These are phyloP conservation scores for Gallinago nigripennis DNA, from an alignment of 2,797 vertebrate genomes.

Conservation along the genomic window DNA sequence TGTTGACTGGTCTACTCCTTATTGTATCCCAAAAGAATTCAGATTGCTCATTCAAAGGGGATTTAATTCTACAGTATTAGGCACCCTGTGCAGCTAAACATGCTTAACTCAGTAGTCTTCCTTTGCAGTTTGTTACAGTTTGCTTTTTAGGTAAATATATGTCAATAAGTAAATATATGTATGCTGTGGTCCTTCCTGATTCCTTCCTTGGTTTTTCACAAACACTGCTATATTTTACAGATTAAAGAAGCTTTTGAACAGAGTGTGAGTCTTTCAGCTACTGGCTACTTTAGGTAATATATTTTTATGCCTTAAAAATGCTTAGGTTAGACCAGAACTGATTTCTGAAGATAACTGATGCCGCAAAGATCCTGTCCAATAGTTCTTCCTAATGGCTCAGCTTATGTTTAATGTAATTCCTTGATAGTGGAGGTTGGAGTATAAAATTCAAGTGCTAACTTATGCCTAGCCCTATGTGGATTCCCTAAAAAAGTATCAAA, in stretches of 20 bases:
- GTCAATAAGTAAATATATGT: neutral
- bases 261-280: conserved; percentile 89
- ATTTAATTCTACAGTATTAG: neutral
- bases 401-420: neutral
- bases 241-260: conserved; percentile 81
- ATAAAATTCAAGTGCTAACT: neutral
- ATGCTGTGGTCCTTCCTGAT: neutral
- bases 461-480: neutral
- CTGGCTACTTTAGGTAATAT: conserved; percentile 86
- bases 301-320: neutral
- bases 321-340: neutral
- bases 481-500: neutral
- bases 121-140: neutral
- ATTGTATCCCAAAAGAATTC: neutral
- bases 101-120: neutral
- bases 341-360: neutral
- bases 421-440: neutral
- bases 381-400: neutral
- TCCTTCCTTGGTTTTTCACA: neutral
- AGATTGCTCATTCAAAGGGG: neutral
- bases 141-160: neutral
- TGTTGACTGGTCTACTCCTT: neutral
- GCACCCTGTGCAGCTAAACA: neutral
- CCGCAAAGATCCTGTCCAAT: neutral
- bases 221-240: conserved; percentile 62